Base-by-base conservation (phyloP, 1,140 invertebrate genomes). In the Hestina assimilis region DNA sequence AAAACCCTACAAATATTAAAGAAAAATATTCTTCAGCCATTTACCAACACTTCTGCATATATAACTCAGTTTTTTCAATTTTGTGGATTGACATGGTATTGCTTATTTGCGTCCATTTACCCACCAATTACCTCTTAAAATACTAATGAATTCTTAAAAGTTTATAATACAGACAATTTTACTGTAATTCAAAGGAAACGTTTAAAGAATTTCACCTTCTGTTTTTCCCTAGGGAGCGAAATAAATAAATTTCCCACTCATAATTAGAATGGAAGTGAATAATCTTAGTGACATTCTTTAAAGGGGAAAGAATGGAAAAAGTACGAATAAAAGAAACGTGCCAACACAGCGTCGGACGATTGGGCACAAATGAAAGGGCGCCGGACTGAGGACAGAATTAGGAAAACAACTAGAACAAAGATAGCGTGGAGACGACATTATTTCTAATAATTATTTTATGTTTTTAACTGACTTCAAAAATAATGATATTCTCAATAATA, bases 291-390 rank as follows among this genome's bases (percentile, higher is more conserved):
- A 75, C 75, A 81, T 86, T 81, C 75, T 68, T 83, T 69, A 59
- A 70, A 73, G 68, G 74, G 72, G 66, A 62, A 75, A 77, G 38
- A 51, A 35, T 26, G 35, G 54, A 76, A 80, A 81, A 83, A 76
- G 70, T 72, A 66, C 53, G 68, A 79, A 78, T 75, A 79, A 82
- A 84, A 79, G 77, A 84, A 84, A 83, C 66, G 75, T 72, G 73
- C 66, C 55, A 75, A 79, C 81, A 75, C 76, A 74, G 72, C 80
- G 71, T 72, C 70, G 71, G 67, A 72, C 79, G 78, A 83, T 83
- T 81, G 77, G 69, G 78, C 73, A 73, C 73, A 75, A 75, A 81
- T 76, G 75, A 76, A 79, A 76, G 79, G 82, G 75, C 69, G 63
- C 67, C 66, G 71, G 78, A 72, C 76, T 69, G 53, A 63, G 61